Evolutionary conservation across 2,113 vertebrate species (phyloP), one percentile per base, ranked within the genome.

Genomic region (Anhinga anhinga): DNA sequence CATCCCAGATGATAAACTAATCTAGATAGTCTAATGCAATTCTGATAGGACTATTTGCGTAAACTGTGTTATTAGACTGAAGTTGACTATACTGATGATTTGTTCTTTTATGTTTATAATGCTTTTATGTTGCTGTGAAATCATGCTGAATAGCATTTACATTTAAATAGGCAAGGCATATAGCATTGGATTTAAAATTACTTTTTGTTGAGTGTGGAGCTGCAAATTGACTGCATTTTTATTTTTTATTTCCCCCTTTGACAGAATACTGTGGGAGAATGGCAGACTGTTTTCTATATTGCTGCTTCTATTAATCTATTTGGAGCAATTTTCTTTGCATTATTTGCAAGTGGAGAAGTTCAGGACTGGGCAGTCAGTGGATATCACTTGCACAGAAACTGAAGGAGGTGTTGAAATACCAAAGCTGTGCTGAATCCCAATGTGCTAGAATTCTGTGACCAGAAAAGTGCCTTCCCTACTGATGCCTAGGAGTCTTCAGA

Each of bases 281-380:
- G 99, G 99, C 99, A 99, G 96, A 97, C 78, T 6, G 99, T 99
- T 42, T 99, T 99, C 98, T 99, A 98, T 97, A 99, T 99, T 22
- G 99, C 99, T 79, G 99, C 99, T 83, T 98, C 96, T 86, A 99
- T 99, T 96, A 99, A 99, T 94, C 50, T 99, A 26, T 98, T 99
- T 52, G 99, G 99, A 93, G 99, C 99, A 8, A 34, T 98, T 63
- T 98, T 99, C 98, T 99, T 99, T 98, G 94, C 98, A 0, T 29
- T 98, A 23, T 99, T 99, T 55, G 99, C 98, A 85, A 98, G 98
- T 91, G 99, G 99, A 40, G 98, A 97, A 58, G 98, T 99, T 58
- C 99, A 99, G 95, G 97, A 96, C 70, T 99, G 99, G 99, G 99
- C 99, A 29, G 93, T 99, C 66, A 97, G 94, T 67, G 95, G 97